These are phyloP conservation scores for Bothrops jararaca DNA, from an alignment of 2,113 vertebrate genomes.

Conservation along the genomic window DNA sequence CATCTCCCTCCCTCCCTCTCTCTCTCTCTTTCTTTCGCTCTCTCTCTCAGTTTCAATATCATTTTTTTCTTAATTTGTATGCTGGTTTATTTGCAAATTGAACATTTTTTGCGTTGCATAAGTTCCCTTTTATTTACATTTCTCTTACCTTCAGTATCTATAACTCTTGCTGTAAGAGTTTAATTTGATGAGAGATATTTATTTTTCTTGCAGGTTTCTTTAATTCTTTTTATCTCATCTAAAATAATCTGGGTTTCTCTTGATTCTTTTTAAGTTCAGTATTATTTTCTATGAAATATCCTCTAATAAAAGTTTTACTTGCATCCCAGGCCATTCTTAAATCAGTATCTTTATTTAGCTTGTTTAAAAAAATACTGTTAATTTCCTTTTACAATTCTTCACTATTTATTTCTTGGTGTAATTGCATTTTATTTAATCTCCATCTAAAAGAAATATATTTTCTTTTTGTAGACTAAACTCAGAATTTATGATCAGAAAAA, in stretches of 20 bases:
- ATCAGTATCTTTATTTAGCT: neutral
- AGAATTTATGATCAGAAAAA: neutral
- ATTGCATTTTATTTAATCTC: neutral
- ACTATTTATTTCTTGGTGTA: neutral
- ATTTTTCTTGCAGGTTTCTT: neutral
- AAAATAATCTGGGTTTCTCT: neutral
- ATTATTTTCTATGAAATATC: neutral
- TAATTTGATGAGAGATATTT: neutral
- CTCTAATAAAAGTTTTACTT: neutral
- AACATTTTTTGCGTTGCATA: neutral
- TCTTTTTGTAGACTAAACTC: neutral
- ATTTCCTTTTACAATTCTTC: neutral
- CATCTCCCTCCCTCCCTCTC: too few species aligned
- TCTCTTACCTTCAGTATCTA: neutral
- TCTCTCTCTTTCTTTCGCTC: too few species aligned
- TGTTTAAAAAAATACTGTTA: neutral
- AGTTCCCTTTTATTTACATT: neutral
- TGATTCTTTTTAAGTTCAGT: neutral
- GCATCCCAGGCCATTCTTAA: neutral
- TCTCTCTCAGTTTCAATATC: too few species aligned
- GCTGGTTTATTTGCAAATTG: neutral
- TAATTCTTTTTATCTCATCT: neutral
- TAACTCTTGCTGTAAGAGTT: neutral
- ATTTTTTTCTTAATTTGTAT: neutral
- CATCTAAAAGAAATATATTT: neutral